These are phyloP conservation scores for Cyprinodon brontotheroides DNA, from an alignment of 2,113 vertebrate species.

Conservation along the genomic window DNA sequence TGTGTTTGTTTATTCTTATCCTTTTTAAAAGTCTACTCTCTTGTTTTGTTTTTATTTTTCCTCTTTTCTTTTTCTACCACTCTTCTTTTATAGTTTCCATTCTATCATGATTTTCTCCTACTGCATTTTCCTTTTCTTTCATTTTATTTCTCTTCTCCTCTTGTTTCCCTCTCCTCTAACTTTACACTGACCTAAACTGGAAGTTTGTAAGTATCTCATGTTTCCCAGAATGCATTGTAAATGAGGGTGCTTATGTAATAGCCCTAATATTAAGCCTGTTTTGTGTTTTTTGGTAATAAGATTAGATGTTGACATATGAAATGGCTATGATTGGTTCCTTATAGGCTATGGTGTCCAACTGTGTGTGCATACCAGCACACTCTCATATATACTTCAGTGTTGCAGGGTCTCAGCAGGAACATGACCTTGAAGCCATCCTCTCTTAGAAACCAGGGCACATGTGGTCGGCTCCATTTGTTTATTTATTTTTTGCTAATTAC, in stretches of 20 bases:
- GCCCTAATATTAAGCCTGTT: conserved; percentile 53
- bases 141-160: background rate
- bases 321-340: conserved; percentile 46
- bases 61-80: background rate
- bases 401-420: conserved; percentile 23
- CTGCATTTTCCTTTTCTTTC: no score
- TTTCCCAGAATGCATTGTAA: conserved; percentile 50
- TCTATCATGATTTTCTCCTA: no score
- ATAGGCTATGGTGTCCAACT: conserved; percentile 41
- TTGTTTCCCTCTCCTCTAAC: background rate
- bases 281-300: conserved; percentile 43
- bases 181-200: conserved; percentile 22
- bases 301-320: conserved; percentile 40
- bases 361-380: background rate
- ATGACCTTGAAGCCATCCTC: conserved; percentile 62
- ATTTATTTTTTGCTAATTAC: conserved; percentile 19
- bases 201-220: conserved; percentile 11
- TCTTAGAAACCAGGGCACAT: conserved; percentile 33
- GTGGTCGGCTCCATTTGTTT: conserved; percentile 39
- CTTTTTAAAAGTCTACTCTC: background rate
- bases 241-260: conserved; percentile 64
- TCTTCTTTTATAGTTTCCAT: no score
- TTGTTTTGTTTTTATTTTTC: background rate
- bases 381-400: conserved; percentile 46
- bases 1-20: background rate